A percentile compares a stretch with the other conserved stretches of the same genome.
Conservation (phyloP, 2,797 vertebrate genomes). For the Tauraco hartlaubi region DNA sequence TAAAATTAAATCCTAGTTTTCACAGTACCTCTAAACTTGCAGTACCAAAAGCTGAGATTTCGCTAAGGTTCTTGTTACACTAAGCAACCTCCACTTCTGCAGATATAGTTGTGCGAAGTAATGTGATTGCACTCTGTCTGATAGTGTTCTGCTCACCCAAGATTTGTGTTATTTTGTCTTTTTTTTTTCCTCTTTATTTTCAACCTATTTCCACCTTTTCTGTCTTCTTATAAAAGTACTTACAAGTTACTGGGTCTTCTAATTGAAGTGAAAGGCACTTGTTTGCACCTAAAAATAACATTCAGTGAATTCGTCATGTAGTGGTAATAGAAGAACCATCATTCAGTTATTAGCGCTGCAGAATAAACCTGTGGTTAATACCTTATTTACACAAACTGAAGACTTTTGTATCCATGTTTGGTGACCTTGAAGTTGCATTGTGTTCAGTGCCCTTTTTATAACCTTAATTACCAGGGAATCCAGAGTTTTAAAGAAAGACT, state of each 20-base stretch:
- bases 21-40: not conserved
- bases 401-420: constrained; percentile 61
- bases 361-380: constrained; percentile 62
- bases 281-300: constrained; percentile 31
- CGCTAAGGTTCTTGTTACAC: not conserved
- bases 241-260: not conserved
- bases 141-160: not conserved
- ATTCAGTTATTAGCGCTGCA: constrained; percentile 52
- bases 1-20: constrained; percentile 51
- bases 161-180: not conserved
- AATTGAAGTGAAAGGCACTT: not conserved
- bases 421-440: constrained; percentile 73
- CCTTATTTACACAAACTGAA: constrained; percentile 76
- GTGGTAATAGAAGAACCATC: not conserved
- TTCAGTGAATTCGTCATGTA: constrained; percentile 46
- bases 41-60: constrained; percentile 34
- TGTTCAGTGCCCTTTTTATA: constrained; percentile 77
- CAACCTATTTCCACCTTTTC: not conserved
- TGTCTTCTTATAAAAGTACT: not conserved
- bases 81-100: not conserved
- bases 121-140: not conserved
- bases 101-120: not conserved
- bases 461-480: constrained; percentile 83
- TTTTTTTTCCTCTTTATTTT: fast-evolving
- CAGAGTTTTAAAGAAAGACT: constrained; percentile 82